Evolutionary conservation across 2,113 vertebrate genomes (phyloP).

Genomic region (Myanophis thanlyinensis): DNA sequence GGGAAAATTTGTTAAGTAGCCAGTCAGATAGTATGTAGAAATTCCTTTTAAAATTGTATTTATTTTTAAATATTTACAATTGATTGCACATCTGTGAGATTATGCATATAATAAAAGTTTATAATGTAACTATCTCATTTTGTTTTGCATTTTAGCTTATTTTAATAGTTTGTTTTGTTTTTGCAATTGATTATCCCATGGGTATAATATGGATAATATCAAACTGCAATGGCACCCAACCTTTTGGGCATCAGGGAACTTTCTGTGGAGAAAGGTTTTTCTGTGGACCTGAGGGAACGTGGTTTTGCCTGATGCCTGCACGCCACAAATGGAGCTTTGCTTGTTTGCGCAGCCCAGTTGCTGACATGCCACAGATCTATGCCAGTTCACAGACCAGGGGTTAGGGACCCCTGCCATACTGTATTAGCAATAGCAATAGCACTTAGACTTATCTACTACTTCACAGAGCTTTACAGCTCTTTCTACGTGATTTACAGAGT

Average conservation of each 20-base stretch:
- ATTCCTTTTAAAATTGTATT: background rate
- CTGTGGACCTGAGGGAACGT: fast-evolving
- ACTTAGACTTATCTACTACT: too few relatives aligned
- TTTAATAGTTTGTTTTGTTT: background rate
- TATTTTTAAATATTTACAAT: background rate
- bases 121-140: background rate
- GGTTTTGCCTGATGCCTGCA: too few relatives aligned
- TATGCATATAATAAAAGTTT: background rate
- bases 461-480: too few relatives aligned
- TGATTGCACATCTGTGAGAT: background rate
- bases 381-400: too few relatives aligned
- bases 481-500: too few relatives aligned
- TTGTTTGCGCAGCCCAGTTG: too few relatives aligned
- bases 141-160: background rate
- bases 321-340: too few relatives aligned
- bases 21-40: background rate
- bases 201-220: background rate
- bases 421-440: background rate
- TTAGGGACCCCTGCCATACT: background rate
- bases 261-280: too few relatives aligned
- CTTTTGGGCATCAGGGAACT: too few relatives aligned
- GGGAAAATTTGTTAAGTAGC: background rate
- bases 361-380: too few relatives aligned
- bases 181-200: background rate
- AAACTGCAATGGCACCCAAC: too few relatives aligned